phyloP scores from a whole-genome alignment of 2,888 invertebrate genomes.

The Tanypteryx hageni region DNA sequence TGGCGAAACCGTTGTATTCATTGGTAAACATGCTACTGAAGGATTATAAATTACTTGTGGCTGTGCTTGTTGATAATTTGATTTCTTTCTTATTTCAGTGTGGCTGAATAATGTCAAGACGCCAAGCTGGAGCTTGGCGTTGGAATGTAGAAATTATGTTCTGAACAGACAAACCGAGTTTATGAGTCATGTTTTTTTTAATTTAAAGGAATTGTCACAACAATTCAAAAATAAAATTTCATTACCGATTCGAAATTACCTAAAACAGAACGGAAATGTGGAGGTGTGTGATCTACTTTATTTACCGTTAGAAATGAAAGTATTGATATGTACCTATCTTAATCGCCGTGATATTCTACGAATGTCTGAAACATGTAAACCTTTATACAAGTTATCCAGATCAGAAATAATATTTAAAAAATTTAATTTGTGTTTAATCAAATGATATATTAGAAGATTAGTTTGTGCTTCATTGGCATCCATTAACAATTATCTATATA shows the following conservation, averaged over 20 bases:
- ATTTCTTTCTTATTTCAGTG: conserved; percentile 1
- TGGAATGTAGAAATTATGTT: conserved; percentile 29
- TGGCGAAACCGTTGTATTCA: background rate
- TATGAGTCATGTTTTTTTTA: conserved; percentile 34
- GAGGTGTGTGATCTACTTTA: background rate
- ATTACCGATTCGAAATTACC: background rate
- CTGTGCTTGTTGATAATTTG: background rate
- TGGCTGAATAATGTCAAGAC: background rate
- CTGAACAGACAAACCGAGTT: conserved; percentile 39
- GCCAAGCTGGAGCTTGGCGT: conserved; percentile 30
- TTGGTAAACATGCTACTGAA: background rate
- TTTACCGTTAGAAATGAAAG: conserved; percentile 16
- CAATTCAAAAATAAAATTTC: conserved; percentile 30
- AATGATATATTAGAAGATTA: too few species aligned
- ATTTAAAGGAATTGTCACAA: conserved; percentile 1
- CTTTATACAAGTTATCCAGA: background rate
- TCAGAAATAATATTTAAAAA: background rate
- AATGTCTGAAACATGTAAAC: conserved; percentile 19
- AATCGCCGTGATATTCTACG: background rate
- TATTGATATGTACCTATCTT: conserved; percentile 12
- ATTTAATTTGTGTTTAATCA: too few species aligned
- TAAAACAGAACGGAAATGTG: background rate
- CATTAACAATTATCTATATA: too few species aligned
- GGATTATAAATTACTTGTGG: background rate
- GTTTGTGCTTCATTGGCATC: too few species aligned